Base-by-base conservation (phyloP, 35 echinoderm and acorn worm genomes). In the Apostichopus parvimensis region DNA sequence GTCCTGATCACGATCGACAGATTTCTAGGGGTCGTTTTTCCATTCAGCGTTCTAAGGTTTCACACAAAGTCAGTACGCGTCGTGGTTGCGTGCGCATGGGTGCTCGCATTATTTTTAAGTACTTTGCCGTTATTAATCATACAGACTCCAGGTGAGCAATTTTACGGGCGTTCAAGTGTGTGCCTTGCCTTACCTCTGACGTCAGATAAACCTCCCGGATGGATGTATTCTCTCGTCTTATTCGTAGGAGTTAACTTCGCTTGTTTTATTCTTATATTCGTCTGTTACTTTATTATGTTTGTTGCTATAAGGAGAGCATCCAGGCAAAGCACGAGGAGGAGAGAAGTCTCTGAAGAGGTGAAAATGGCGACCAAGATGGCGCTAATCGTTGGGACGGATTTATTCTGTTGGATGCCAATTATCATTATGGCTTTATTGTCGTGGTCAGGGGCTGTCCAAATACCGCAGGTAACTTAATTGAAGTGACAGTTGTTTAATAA, bases 351-450 rank as follows among this genome's bases (percentile, higher is more conserved):
- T 6, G 94, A 98, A 65, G 96, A 98, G 56, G 80, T 95, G 79
- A 98, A 98, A 87, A 95, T 95, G 96, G 94, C 94, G 56, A 98
- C 94, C 5, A 98, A 95, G 61, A 95, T 98, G 94, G 94, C 94
- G 1, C 90, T 98, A 10, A 98, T 98, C 53, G 92, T 98, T 0
- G 93, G 90, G 56, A 95, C 96, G 6, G 96, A 98, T 92, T 94
- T 98, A 64, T 92, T 83, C 13, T 98, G 96, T 79, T 98, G 96
- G 96, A 94, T 98, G 92, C 96, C 96, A 12, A 95, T 98, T 25
- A 95, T 95, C 58, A 92, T 94, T 7, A 95, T 98, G 96, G 96
- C 79, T 22, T 83, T 98, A 25, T 34, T 98, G 17, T 90, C 92
- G 14, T 90, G 86, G 65, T 92, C 92, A 1, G 90, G 90, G 26